phyloP scores from a whole-genome alignment of 37 sponge, comb jelly and placozoan genomes.

The Eunapius fragilis region DNA sequence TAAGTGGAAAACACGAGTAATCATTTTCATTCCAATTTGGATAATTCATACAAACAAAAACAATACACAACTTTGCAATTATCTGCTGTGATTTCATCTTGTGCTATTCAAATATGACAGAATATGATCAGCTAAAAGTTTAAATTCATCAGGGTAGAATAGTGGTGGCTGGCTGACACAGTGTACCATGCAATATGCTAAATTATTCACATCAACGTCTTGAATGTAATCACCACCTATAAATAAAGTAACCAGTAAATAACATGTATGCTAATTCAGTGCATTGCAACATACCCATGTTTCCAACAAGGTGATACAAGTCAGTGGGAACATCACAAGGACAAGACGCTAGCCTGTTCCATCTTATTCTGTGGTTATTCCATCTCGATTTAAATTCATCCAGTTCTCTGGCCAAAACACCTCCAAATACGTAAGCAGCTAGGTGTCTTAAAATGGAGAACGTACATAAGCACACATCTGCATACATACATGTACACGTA shows the following conservation, averaged over 20 bases:
- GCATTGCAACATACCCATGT: constrained; percentile 7
- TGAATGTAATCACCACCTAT: constrained; percentile 16
- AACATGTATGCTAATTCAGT: background rate
- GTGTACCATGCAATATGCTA: constrained; percentile 18
- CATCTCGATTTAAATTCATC: constrained; percentile 32
- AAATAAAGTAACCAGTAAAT: background rate
- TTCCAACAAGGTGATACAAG: constrained; percentile 24
- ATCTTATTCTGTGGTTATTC: constrained; percentile 39
- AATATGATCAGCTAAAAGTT: constrained; percentile 10
- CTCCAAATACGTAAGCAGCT: background rate
- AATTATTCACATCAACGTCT: constrained; percentile 20
- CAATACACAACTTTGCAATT: constrained; percentile 2
- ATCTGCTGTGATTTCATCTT: background rate
- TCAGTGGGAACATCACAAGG: constrained; percentile 40
- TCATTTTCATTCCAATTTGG: constrained; percentile 2
- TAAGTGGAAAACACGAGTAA: background rate
- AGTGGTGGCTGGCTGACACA: constrained; percentile 4
- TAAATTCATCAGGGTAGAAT: constrained; percentile 37
- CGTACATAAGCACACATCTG: constrained; percentile 6
- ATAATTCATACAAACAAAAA: background rate
- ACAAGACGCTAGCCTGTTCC: background rate
- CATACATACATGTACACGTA: background rate
- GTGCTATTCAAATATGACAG: background rate
- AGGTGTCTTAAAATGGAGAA: background rate
- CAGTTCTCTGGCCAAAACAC: constrained; percentile 18